Percentiles rank a stretch among this genome's conserved stretches.
These are phyloP conservation scores for Calycopis cecrops DNA, from an alignment of 1,140 invertebrate genomes.

Conservation along the genomic window DNA sequence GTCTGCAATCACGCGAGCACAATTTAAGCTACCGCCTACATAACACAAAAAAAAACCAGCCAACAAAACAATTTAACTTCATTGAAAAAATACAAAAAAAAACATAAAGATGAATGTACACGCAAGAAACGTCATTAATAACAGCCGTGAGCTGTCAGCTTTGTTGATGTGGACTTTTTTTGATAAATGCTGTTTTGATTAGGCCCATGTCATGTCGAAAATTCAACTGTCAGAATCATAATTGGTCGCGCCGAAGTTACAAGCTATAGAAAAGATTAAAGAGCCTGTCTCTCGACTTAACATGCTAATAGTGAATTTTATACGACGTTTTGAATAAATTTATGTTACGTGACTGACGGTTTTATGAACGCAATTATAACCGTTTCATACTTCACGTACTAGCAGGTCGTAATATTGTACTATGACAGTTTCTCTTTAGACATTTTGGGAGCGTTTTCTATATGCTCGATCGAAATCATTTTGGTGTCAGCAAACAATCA, in stretches of 20 bases:
- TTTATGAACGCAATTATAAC: conserved; percentile 3
- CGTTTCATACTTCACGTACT: too few species aligned
- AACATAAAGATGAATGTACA: conserved; percentile 35
- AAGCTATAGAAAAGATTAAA: conserved; percentile 51
- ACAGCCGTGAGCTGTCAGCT: conserved; percentile 69
- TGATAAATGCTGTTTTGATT: conserved; percentile 76
- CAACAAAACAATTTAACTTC: conserved; percentile 62
- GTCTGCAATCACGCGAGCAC: conserved; percentile 50
- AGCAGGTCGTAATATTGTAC: too few species aligned
- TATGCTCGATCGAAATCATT: too few species aligned
- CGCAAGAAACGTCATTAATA: conserved; percentile 61
- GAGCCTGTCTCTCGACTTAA: conserved; percentile 22
- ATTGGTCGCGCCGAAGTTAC: conserved; percentile 68
- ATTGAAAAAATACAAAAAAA: conserved; percentile 57
- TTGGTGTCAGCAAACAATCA: too few species aligned
- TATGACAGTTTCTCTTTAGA: too few species aligned
- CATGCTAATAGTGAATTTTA: conserved; percentile 15
- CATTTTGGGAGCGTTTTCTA: too few species aligned
- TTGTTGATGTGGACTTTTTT: conserved; percentile 63
- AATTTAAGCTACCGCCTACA: conserved; percentile 45
- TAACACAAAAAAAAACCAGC: conserved; percentile 29
- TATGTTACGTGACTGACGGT: conserved; percentile 8
- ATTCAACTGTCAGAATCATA: conserved; percentile 75
- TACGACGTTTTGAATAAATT: background rate
- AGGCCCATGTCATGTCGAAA: conserved; percentile 74